Percentiles rank a stretch among this genome's conserved stretches.
Evolutionary conservation across 1,140 invertebrate species (phyloP).

Genomic region (Drosophila bifasciata): DNA sequence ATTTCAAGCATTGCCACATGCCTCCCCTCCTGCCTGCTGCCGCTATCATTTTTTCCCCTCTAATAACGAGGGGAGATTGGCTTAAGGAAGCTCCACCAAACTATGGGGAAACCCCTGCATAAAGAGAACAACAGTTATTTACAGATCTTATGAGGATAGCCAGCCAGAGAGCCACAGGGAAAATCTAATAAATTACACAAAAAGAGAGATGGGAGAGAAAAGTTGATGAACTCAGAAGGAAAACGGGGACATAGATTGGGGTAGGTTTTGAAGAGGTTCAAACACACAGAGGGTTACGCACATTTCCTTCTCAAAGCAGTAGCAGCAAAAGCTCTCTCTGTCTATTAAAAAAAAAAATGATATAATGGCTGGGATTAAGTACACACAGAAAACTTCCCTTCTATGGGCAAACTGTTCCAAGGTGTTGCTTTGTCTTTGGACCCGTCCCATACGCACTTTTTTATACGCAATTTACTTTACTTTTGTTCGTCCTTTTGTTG

Average conservation of each 20-base stretch:
- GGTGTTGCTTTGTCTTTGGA: conserved; percentile 72
- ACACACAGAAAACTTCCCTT: conserved; percentile 30
- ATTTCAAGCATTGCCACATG: conserved; percentile 60
- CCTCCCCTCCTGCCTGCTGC: conserved; percentile 3
- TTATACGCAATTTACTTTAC: conserved; percentile 71
- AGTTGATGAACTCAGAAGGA: conserved; percentile 69
- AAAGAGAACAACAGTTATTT: conserved; percentile 46
- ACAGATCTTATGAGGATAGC: conserved; percentile 71
- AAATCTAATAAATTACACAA: conserved; percentile 74
- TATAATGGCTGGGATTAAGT: conserved; percentile 51
- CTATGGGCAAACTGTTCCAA: conserved; percentile 37
- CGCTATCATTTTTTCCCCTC: not conserved
- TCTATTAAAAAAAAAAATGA: conserved; percentile 54
- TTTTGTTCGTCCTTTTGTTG: conserved; percentile 16
- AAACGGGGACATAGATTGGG: conserved; percentile 3
- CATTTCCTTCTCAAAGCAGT: conserved; percentile 16
- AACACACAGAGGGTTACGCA: conserved; percentile 34
- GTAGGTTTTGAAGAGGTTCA: conserved; percentile 6
- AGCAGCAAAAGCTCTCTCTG: conserved; percentile 4
- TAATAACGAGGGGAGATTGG: conserved; percentile 49
- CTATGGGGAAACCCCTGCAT: conserved; percentile 14
- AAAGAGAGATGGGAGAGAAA: conserved; percentile 41
- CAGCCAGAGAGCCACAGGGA: conserved; percentile 50
- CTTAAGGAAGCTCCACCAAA: conserved; percentile 29
- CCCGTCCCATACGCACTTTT: conserved; percentile 61